Evolutionary conservation across 1,140 invertebrate genomes (phyloP), one percentile per base, ranked within the genome.

Genomic region (Zaprionus inermis): DNA sequence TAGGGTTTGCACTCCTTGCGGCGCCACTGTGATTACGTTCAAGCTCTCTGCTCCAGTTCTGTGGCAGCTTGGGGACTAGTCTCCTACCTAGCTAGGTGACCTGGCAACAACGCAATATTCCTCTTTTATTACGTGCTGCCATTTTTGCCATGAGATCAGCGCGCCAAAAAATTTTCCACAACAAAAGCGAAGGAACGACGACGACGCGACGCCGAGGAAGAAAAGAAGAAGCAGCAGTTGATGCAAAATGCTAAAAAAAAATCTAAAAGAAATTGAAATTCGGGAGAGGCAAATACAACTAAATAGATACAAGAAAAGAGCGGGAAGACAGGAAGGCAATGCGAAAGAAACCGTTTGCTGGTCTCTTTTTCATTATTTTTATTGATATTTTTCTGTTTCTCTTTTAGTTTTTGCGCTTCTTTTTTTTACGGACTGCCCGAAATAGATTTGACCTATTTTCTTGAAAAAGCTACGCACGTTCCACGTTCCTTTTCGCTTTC

Each of bases 401-500:
- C 9, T 57, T 44, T 81, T 67, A 28, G 24, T 2, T 28, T 28
- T 28, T 5, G 24, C 24, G 46, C 30, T 61, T 36, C 20, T 61
- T 22, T 34, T 68, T 56, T 83, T 72, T 69, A n/a, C 38, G 7
- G 72, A 72, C 72, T 67, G 46, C 60, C 69, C 51, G 51, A 85
- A 84, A 84, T 84, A 84, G 81, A 84, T 84, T 84, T 84, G 81
- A 84, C 81, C 81, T 74, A 84, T 84, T 84, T 84, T 84, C 69
- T 36, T 34, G 58, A 44, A 66, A 70, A 65, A 59, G 72, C 68
- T 71, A 75, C 68, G 73, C 81, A 84, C 81, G 81, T 80, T 84
- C 34, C 76, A 57, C 38, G 38, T 44, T 76, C 65, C 59, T 49
- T 65, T 72, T 65, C 56, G 69, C 51, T 52, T 54, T 54, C 14